Conservation (phyloP, 2,797 vertebrate species). For the Odontamblyopus lacepedii region DNA sequence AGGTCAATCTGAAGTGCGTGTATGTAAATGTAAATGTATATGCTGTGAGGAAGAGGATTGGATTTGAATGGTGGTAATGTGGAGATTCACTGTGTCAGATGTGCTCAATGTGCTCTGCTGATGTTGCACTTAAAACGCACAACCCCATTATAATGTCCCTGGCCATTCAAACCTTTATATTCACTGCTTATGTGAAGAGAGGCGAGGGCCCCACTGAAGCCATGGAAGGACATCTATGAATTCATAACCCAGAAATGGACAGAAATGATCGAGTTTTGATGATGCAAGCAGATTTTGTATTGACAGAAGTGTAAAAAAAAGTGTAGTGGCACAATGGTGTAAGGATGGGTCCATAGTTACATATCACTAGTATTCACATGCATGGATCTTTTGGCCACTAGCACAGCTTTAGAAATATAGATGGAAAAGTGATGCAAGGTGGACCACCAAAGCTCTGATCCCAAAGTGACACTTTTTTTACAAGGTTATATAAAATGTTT, state of each 20-base stretch:
- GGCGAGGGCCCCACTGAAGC: constrained; percentile 16
- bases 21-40: constrained; percentile 57
- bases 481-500: no score
- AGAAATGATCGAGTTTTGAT: constrained; percentile 19
- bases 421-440: no score
- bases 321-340: no score
- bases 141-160: constrained; percentile 19
- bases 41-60: constrained; percentile 45
- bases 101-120: constrained; percentile 39
- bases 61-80: constrained; percentile 61
- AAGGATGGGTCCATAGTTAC: no score
- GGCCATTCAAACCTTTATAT: constrained; percentile 36
- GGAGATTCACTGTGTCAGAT: constrained; percentile 25
- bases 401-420: no score
- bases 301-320: constrained; percentile 1
- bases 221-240: constrained; percentile 31
- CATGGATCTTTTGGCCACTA: no score
- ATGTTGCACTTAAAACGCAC: constrained; percentile 43
- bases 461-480: no score
- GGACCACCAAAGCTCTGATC: no score
- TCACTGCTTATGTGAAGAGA: constrained; percentile 26
- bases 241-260: constrained; percentile 5
- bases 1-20: constrained; percentile 51
- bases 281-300: constrained; percentile 21
- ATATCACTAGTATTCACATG: no score